Conservation (phyloP, 2,797 vertebrate species). For the Pristis pectinata region DNA sequence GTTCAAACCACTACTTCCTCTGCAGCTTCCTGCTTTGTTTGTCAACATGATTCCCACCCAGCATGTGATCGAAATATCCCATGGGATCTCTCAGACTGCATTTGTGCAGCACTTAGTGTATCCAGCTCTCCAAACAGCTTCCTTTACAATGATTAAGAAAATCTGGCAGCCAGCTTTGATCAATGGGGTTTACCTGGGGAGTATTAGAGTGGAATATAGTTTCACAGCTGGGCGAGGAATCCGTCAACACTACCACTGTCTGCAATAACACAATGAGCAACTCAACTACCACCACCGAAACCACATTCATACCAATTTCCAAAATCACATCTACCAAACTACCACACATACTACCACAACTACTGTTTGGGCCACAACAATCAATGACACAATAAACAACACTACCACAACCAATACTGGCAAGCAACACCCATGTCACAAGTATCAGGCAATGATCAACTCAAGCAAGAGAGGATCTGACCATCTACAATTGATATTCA, state of each 20-base stretch:
- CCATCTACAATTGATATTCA: neutral
- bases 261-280: neutral
- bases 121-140: neutral
- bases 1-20: neutral
- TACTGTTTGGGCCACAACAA: neutral
- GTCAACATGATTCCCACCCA: neutral
- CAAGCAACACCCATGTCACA: neutral
- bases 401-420: neutral
- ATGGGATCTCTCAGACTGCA: neutral
- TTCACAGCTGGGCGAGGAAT: neutral
- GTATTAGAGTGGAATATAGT: neutral
- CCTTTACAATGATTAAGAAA: neutral
- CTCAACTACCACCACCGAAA: neutral
- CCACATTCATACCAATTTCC: neutral
- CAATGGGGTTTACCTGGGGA: neutral
- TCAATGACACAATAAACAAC: neutral
- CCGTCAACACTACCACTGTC: neutral
- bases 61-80: neutral
- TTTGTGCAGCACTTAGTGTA: neutral
- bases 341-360: neutral
- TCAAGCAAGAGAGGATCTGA: too few species aligned
- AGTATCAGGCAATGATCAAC: neutral
- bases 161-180: neutral
- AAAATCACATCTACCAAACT: neutral
- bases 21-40: conserved; percentile 2